A percentile compares a stretch with the other conserved stretches of the same genome.
phyloP scores from a whole-genome alignment of 2,113 vertebrate species.

The Isurus oxyrinchus region DNA sequence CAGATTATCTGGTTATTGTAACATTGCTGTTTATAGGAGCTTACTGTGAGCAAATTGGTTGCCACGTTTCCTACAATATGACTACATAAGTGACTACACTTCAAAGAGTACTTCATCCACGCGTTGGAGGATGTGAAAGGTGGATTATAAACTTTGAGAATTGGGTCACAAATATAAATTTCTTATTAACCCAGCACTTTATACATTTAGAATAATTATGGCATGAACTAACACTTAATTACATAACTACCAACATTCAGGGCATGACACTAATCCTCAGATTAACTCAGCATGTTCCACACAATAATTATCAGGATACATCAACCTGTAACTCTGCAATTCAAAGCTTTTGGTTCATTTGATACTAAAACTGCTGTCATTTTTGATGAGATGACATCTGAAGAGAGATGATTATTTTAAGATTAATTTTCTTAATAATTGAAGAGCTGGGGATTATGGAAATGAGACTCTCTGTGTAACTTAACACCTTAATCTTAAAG shows the following conservation, averaged over 20 bases:
- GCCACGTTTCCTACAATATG: background rate
- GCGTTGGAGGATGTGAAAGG: background rate
- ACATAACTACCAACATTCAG: background rate
- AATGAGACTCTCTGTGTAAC: background rate
- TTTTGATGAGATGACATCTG: background rate
- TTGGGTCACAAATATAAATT: too few species aligned
- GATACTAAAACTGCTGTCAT: background rate
- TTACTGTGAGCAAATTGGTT: too few species aligned
- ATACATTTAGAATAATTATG: background rate
- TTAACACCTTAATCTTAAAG: background rate
- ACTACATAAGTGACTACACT: background rate
- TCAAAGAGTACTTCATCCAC: too few species aligned
- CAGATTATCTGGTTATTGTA: too few species aligned
- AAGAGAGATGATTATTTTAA: background rate
- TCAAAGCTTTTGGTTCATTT: background rate
- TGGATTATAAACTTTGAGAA: too few species aligned
- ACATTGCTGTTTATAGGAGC: too few species aligned
- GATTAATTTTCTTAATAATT: background rate
- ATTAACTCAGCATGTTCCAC: background rate
- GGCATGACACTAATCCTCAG: background rate
- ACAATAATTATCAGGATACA: background rate
- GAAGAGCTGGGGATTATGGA: background rate
- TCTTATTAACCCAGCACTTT: background rate
- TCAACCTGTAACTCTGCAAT: background rate
- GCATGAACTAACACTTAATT: background rate